Evolutionary conservation across 2,888 invertebrate genomes (phyloP).

Genomic region (Glyphotaelius pellucidus): DNA sequence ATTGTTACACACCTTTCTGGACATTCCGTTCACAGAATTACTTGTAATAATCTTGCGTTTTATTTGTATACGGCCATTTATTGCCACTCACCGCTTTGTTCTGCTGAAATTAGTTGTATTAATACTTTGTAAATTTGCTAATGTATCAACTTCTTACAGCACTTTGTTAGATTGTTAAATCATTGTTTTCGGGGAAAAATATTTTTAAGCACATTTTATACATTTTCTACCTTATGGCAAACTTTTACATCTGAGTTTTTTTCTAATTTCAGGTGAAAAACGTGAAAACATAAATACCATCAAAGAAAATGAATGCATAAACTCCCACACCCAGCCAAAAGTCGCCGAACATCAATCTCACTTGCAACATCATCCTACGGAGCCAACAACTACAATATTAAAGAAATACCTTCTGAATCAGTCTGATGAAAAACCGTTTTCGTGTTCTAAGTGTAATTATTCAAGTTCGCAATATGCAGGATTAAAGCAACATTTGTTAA

Average conservation of each 20-base stretch:
- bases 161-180: too few relatives aligned
- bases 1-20: too few relatives aligned
- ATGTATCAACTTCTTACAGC: too few relatives aligned
- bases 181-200: too few relatives aligned
- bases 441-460: slow-evolving; percentile 4
- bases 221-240: background rate
- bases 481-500: slow-evolving; percentile 24
- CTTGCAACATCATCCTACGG: background rate
- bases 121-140: too few relatives aligned
- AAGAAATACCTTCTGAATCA: background rate
- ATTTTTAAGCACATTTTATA: background rate
- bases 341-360: background rate
- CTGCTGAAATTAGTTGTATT: too few relatives aligned
- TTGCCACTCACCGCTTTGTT: too few relatives aligned
- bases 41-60: too few relatives aligned
- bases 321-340: background rate
- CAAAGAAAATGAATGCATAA: background rate
- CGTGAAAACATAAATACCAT: background rate
- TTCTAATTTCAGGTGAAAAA: background rate
- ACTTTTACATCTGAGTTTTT: background rate
- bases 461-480: background rate
- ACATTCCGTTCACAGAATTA: too few relatives aligned
- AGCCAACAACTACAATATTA: background rate
- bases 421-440: slow-evolving; percentile 22
- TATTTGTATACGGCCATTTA: too few relatives aligned